Evolutionary conservation across 2,113 vertebrate species (phyloP), one percentile per base, ranked within the genome.

Genomic region (Ptilorrhoa leucosticta): DNA sequence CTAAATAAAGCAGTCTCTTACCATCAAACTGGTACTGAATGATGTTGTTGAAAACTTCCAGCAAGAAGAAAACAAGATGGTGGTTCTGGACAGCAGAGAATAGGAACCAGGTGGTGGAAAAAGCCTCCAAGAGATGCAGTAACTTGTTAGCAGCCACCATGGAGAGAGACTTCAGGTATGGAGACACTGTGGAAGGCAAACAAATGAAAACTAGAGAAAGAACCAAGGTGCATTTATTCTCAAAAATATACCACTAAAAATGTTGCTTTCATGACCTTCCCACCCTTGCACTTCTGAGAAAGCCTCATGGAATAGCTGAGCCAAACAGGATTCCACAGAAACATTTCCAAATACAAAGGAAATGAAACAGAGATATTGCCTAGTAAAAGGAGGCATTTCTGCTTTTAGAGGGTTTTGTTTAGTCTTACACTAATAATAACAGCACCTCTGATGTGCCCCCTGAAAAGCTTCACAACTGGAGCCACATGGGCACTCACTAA

Each of bases 11-110:
- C n/a, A 50, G 56, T 11, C 40, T 84, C 97, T 98, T 96, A 99
- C 99, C 99, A 45, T 99, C 99, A 97, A 99, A 99, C 96, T 99
- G 99, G 96, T 99, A 99, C 98, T 99, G 99, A 94, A 99, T 99
- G 58, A 99, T 99, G 89, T 99, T 99, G 97, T 99, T 99, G 97
- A 99, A 99, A 89, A 99, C 99, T 94, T 99, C 99, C 9, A 99
- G 98, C 56, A 99, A 98, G 97, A 99, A 99, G 97, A 99, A 99
- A 72, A 99, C 98, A 8, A 99, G 98, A 88, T 99, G 99, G 91
- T 99, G 99, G 97, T 99, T 99, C 98, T 99, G 99, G 50, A 98
- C 96, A 7, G 98, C 96, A 1, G 99, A 99, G 94, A 99, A 99
- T 48, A 99, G 98, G 97, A 99, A 99, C 99, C 99, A 99, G 83